Percentiles rank a stretch among this genome's conserved stretches.
phyloP scores from a whole-genome alignment of 2,113 vertebrate species.

The Malurus alboscapulatus region DNA sequence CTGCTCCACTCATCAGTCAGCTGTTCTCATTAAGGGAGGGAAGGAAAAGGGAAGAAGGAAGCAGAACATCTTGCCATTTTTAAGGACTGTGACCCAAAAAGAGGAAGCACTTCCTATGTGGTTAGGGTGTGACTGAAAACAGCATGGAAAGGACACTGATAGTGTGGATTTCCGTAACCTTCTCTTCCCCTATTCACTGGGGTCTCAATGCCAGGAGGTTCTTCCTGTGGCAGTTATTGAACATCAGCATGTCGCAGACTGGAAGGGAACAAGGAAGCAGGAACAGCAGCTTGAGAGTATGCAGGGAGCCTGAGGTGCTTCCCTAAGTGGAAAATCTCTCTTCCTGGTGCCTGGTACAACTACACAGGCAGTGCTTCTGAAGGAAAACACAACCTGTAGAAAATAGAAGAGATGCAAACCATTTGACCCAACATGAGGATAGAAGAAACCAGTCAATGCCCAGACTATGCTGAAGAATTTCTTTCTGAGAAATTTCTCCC shows the following conservation, averaged over 20 bases:
- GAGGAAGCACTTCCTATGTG: rapidly evolving
- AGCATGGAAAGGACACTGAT: background rate
- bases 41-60: background rate
- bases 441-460: background rate
- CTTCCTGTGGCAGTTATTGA: background rate
- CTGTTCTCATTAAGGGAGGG: background rate
- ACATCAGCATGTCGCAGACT: background rate
- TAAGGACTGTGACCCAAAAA: background rate
- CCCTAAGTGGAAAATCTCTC: background rate
- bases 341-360: background rate
- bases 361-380: background rate
- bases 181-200: background rate
- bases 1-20: background rate
- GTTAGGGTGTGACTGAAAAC: background rate
- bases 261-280: background rate
- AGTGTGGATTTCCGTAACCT: background rate
- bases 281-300: background rate
- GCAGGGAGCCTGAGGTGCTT: background rate
- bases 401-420: background rate
- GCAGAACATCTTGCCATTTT: background rate
- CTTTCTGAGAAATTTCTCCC: background rate
- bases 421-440: background rate
- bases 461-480: background rate
- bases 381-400: background rate
- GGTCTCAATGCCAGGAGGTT: background rate